Evolutionary conservation across 2,113 vertebrate genomes (phyloP), one percentile per base, ranked within the genome.

Genomic region (Oenanthe melanoleuca): DNA sequence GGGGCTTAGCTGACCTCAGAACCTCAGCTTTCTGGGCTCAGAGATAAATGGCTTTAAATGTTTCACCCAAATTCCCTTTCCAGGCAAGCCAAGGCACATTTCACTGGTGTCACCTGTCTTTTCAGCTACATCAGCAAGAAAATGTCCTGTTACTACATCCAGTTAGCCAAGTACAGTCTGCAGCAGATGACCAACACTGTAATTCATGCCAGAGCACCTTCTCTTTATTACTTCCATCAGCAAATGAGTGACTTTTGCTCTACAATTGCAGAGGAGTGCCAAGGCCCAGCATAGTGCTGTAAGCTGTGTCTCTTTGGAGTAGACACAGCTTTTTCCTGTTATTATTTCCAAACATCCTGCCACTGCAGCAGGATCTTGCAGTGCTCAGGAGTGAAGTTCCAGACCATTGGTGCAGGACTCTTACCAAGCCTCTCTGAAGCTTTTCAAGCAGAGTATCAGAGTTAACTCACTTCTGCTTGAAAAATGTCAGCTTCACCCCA

Each of bases 21-120:
- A 38, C 63, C 75, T 71, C 84, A 78, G 37, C 53, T 86, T 79
- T 93, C 70, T 67, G 74, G 49, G 49, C 81, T 75, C 63, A 37
- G 61, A 75, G 71, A 93, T 93, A 92, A 92, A 60, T 14, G 50
- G n/a, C 45, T 94, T 92, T 80, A 90, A 85, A 29, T 16, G 21
- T 42, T 75, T 52, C 38, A 49, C 89, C 64, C 82, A 83, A 80
- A 80, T 86, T 84, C 37, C 28, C 12, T 67, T 71, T 67, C 38
- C 70, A 70, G 34, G 73, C 24, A 31, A 42, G 31, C 28, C 26
- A 37, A 37, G 26, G 24, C 50, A 80, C 37, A 47, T 67, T 71
- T 71, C 33, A 33, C 29, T 52, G 11, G 19, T 7, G 12, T 84
- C 50, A 60, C 40, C 60, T 67, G 12, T 64, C 57, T 95, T 77